Percentiles rank a stretch among this genome's conserved stretches.
Evolutionary conservation across 35 echinoderm and acorn worm genomes (phyloP).

Genomic region (Amphiura filiformis): DNA sequence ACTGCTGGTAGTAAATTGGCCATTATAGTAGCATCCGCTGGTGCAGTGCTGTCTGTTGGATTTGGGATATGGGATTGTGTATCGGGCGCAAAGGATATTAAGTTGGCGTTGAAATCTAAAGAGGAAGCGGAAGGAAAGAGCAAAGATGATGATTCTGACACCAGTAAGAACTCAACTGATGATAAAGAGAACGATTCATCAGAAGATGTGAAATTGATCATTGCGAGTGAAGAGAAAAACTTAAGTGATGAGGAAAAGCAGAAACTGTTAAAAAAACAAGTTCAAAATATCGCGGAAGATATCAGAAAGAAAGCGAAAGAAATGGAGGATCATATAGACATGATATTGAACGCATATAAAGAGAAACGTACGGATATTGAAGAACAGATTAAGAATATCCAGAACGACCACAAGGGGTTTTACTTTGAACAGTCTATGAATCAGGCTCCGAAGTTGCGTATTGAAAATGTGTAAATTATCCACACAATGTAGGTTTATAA

Average conservation of each 20-base stretch:
- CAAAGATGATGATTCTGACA: neutral
- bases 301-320: neutral
- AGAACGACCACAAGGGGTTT: neutral
- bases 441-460: neutral
- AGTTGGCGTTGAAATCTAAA: neutral
- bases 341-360: neutral
- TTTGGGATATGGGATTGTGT: slow-evolving; percentile 3
- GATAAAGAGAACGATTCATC: neutral
- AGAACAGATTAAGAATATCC: neutral
- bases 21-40: neutral
- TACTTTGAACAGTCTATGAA: neutral
- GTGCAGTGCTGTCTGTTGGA: neutral
- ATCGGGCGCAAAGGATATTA: neutral
- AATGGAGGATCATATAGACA: neutral
- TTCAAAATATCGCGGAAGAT: neutral
- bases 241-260: neutral
- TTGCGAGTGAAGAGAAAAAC: neutral
- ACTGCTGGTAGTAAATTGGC: neutral
- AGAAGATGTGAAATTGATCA: neutral
- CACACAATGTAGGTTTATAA: too few relatives aligned
- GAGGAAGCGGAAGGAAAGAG: neutral
- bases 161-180: neutral
- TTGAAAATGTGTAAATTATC: neutral
- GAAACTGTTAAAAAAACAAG: neutral
- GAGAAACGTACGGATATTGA: neutral